These are phyloP conservation scores for Echeneis naucrates DNA, from an alignment of 2,797 vertebrate genomes.

Conservation along the genomic window DNA sequence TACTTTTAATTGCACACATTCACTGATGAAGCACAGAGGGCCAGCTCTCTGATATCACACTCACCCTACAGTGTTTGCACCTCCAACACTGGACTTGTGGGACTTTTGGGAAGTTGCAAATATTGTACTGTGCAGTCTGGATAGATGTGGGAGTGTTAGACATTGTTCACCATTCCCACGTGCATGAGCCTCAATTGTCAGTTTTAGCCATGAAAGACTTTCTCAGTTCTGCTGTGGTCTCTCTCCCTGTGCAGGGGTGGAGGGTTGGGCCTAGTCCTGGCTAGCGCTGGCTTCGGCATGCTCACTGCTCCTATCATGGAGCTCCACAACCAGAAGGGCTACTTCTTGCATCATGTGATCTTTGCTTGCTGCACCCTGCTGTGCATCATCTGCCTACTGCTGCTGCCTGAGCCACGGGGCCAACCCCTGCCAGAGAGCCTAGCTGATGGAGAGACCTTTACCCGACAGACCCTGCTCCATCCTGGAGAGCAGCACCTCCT, in stretches of 20 bases:
- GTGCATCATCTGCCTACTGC: slow-evolving; percentile 97
- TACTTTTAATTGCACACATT: slow-evolving; percentile 19
- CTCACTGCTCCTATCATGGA: slow-evolving; percentile 96
- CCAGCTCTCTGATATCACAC: neutral
- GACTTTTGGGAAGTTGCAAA: neutral
- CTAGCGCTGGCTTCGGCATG: slow-evolving; percentile 95
- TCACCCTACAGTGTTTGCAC: neutral
- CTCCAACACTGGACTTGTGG: neutral
- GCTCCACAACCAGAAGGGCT: slow-evolving; percentile 98
- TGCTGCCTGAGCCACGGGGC: slow-evolving; percentile 93
- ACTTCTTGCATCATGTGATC: slow-evolving; percentile 97
- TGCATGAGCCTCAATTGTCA: too few species aligned
- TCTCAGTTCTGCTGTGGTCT: neutral
- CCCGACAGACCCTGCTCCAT: slow-evolving; percentile 90
- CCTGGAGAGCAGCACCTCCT: slow-evolving; percentile 93
- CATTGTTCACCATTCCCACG: neutral
- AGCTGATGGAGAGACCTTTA: slow-evolving; percentile 93
- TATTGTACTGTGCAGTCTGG: neutral
- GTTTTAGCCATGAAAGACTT: neutral
- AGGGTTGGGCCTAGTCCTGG: slow-evolving; percentile 92
- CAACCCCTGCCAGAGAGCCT: slow-evolving; percentile 95
- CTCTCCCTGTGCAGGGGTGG: slow-evolving; percentile 85
- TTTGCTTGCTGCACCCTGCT: slow-evolving; percentile 97
- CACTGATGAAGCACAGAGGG: neutral
- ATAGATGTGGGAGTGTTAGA: neutral